Percentiles rank a stretch among this genome's conserved stretches.
Evolutionary conservation across 2,113 vertebrate species (phyloP).

Genomic region (Saimiri boliviensis): DNA sequence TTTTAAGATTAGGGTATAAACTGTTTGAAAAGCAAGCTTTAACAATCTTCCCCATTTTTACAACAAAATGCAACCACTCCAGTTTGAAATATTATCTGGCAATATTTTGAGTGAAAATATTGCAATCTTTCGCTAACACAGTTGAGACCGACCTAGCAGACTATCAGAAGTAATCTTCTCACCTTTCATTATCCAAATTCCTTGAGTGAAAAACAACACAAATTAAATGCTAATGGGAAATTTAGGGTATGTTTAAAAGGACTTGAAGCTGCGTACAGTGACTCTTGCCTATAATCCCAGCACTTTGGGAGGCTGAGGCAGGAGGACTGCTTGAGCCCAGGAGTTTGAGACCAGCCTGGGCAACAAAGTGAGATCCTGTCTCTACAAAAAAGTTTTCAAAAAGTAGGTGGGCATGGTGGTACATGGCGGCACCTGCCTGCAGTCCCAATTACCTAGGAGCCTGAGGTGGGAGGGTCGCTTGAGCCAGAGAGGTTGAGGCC

Average conservation of each 20-base stretch:
- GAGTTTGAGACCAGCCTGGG: no score
- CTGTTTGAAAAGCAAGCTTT: background rate
- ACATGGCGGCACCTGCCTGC: no score
- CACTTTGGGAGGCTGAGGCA: no score
- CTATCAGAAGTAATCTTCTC: constrained; percentile 22
- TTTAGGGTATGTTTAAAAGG: constrained; percentile 6
- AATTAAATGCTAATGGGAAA: constrained; percentile 5
- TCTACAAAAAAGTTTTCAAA: no score
- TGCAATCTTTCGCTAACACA: background rate
- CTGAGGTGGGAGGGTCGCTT: no score
- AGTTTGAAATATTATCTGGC: constrained; percentile 3
- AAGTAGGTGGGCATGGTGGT: no score
- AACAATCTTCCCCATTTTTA: background rate
- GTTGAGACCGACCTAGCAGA: background rate
- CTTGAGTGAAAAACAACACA: background rate
- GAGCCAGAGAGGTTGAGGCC: no score
- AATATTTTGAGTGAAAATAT: background rate
- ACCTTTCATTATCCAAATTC: background rate
- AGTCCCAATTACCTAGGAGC: no score
- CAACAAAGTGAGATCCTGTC: no score
- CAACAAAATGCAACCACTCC: background rate
- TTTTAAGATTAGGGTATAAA: background rate
- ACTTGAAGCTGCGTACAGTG: background rate
- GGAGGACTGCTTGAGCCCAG: no score
- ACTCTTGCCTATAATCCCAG: no score